Conservation (phyloP, 37 sponge, comb jelly and placozoan genomes). For the Lycopodina hypogea region DNA sequence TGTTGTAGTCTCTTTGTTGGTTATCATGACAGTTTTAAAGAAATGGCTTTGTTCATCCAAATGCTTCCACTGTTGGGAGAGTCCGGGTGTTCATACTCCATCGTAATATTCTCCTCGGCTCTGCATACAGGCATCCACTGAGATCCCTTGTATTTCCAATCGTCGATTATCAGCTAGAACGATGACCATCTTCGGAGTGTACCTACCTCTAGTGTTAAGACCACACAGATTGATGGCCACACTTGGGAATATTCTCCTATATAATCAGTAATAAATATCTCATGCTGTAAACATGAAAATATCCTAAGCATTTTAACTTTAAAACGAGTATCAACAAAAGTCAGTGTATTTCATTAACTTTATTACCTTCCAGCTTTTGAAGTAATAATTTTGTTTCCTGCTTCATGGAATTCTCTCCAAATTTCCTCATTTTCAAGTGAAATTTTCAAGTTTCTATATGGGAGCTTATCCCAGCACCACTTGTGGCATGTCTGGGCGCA, state of each 20-base stretch:
- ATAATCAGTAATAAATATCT: no score
- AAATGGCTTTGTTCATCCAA: constrained; percentile 62
- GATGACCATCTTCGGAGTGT: constrained; percentile 51
- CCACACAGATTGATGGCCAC: constrained; percentile 53
- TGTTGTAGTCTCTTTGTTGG: constrained; percentile 62
- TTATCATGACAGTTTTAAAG: constrained; percentile 77
- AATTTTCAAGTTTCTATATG: no score
- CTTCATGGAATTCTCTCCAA: constrained; percentile 70
- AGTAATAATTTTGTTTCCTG: constrained; percentile 90
- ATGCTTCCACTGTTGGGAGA: constrained; percentile 63
- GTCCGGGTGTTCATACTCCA: constrained; percentile 68
- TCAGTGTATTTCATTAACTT: no score
- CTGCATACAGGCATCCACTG: constrained; percentile 82
- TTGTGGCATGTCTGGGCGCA: no score
- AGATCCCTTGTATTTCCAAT: constrained; percentile 74
- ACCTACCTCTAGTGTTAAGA: constrained; percentile 60
- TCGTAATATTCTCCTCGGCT: constrained; percentile 48
- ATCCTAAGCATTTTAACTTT: constrained; percentile 44
- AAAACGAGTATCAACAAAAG: not conserved
- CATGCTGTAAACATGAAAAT: constrained; percentile 79
- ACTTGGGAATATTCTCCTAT: no score
- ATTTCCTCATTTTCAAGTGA: no score
- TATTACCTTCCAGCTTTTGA: constrained; percentile 80
- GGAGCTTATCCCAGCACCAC: no score
- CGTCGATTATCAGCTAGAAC: constrained; percentile 69